Evolutionary conservation across 2,888 invertebrate genomes (phyloP), one percentile per base, ranked within the genome.

Genomic region (Cephus rjabovi): DNA sequence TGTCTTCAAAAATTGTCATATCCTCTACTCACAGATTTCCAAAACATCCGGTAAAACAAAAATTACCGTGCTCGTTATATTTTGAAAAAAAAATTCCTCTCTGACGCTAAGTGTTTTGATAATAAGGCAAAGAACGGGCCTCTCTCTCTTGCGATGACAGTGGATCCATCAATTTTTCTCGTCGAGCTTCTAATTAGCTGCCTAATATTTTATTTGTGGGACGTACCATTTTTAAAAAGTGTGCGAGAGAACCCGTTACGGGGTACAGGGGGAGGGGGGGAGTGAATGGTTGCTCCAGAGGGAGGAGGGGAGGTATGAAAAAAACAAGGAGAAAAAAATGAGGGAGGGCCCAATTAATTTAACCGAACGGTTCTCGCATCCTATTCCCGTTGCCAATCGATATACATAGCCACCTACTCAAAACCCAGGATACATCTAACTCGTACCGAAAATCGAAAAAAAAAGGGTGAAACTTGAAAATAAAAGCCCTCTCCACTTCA

Each of bases 171-270:
- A 88, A 87, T 87, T 87, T 86, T 84, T 82, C 70, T 79, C 79
- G 77, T 79, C 80, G 85, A 86, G 81, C 85, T 86, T 88, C 84
- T 88, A 89, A 89, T 89, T 89, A 87, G 86, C 84, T 84, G 80
- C 80, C 83, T 84, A 83, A 87, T 88, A 84, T 86, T 87, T 88
- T 89, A 89, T 89, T 89, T 89, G 88, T 87, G 86, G 85, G 83
- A 82, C 77, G 78, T 78, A 80, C 79, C 81, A 31, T 71, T 71
- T 71, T 15, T 31, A 71, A 56, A 56, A 56, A 56, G 23, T 15
- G 56, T 56, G 56, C 9, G 56, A 56, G 23, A 23, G 56, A 56
- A 56, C 23, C 56, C 56, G 56, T 56, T 56, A 56, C 56, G 23
- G 23, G 23, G 9, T 23, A 56, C 40, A 37, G 35, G 1, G 35